These are phyloP conservation scores for Neosilurus mollespiculum DNA, from an alignment of 2,797 vertebrate species.

Conservation along the genomic window DNA sequence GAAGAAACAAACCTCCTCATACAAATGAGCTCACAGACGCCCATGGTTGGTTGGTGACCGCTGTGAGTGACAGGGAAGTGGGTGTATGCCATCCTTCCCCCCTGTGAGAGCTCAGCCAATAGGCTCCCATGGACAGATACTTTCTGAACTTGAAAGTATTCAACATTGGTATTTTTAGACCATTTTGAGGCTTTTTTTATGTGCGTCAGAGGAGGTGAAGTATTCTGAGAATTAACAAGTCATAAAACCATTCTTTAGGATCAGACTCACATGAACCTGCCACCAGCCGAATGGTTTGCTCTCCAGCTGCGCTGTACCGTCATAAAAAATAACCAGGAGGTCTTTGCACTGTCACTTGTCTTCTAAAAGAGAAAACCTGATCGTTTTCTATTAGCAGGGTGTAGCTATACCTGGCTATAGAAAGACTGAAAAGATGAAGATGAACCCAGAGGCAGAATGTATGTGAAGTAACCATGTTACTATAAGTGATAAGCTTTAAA, in stretches of 20 bases:
- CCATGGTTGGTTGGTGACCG: too few relatives aligned
- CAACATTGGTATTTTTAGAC: neutral
- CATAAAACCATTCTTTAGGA: conserved; percentile 58
- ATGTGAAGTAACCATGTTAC: neutral
- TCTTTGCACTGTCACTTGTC: conserved; percentile 25
- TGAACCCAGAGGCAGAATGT: conserved; percentile 3
- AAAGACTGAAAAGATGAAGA: neutral
- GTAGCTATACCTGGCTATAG: conserved; percentile 27
- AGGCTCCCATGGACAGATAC: too few relatives aligned
- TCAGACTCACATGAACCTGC: conserved; percentile 66
- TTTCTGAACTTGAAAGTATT: conserved; percentile 23
- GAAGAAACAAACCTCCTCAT: too few relatives aligned
- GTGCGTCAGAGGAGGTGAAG: neutral
- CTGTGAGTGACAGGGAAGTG: too few relatives aligned
- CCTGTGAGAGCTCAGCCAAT: too few relatives aligned
- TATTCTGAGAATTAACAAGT: conserved; percentile 50
- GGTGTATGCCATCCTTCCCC: too few relatives aligned
- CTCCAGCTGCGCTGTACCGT: conserved; percentile 43
- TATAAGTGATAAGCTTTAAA: neutral
- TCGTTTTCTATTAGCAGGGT: conserved; percentile 13
- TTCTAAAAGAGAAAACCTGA: neutral
- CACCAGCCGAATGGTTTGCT: conserved; percentile 63
- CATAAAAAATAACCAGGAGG: conserved; percentile 16
- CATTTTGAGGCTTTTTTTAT: neutral
- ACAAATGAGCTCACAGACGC: too few relatives aligned